phyloP scores from a whole-genome alignment of 2,113 vertebrate species.

The Coptodon bakossiorum region DNA sequence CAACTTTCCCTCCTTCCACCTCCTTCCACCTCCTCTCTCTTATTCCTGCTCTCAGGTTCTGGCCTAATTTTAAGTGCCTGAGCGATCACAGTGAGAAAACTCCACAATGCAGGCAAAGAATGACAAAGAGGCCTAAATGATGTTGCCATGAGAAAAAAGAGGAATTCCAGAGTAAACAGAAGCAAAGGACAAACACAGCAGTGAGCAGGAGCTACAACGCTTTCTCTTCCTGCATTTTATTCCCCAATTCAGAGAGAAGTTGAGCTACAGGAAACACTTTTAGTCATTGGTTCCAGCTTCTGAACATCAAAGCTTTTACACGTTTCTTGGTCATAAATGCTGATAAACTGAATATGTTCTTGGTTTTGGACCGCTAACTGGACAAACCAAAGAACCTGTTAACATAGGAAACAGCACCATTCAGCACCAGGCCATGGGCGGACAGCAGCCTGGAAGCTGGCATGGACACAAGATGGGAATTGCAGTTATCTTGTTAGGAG shows the following conservation, averaged over 20 bases:
- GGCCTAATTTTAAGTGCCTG: not conserved
- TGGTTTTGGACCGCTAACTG: not conserved
- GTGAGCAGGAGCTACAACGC: not conserved
- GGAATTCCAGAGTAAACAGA: constrained; percentile 38
- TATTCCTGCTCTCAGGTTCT: not conserved
- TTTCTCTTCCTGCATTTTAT: not conserved
- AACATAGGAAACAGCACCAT: not conserved
- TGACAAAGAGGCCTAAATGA: not conserved
- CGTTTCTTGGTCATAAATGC: not conserved
- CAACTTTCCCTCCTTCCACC: not conserved
- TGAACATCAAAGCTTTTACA: not conserved
- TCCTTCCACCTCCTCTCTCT: not conserved
- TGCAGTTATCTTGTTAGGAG: not conserved
- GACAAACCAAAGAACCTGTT: not conserved
- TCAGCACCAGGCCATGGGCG: not conserved
- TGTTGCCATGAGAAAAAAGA: constrained; percentile 32
- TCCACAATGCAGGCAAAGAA: not conserved
- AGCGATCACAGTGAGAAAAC: not conserved
- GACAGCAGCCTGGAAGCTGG: not conserved
- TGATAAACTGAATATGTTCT: not conserved
- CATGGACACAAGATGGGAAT: not conserved
- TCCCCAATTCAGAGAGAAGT: rapidly evolving
- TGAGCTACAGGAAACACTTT: not conserved
- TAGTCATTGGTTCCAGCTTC: not conserved
- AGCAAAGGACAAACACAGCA: not conserved